These are phyloP conservation scores for Meiosimyza decipiens DNA, from an alignment of 2,888 invertebrate species.

Conservation along the genomic window DNA sequence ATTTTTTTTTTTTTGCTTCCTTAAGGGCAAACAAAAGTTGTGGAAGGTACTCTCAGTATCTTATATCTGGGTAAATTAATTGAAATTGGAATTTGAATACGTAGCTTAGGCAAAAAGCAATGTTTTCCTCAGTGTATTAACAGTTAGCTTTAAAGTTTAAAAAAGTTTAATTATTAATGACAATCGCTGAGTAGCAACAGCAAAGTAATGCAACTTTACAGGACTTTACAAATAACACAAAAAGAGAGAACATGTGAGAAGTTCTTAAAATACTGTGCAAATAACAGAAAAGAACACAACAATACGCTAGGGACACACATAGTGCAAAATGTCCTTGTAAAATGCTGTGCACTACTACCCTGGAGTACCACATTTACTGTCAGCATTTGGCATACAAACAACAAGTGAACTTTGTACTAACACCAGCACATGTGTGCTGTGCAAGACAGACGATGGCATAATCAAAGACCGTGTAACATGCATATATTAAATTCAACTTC, in stretches of 20 bases:
- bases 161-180: constrained; percentile 6
- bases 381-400: background rate
- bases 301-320: constrained; percentile 3
- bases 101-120: too few relatives aligned
- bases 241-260: background rate
- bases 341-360: background rate
- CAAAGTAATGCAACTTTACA: background rate
- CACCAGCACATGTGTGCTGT: too few relatives aligned
- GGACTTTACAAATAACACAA: too few relatives aligned
- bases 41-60: too few relatives aligned
- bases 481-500: constrained; percentile 12
- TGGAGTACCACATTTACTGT: background rate
- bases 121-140: too few relatives aligned
- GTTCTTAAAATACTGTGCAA: background rate
- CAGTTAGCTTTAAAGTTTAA: too few relatives aligned
- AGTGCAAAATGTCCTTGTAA: constrained; percentile 7
- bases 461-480: constrained; percentile 19
- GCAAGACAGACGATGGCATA: background rate
- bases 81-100: too few relatives aligned
- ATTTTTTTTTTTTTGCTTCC: too few relatives aligned
- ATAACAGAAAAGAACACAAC: background rate
- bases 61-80: too few relatives aligned
- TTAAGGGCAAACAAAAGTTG: too few relatives aligned
- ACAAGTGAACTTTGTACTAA: too few relatives aligned
- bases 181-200: constrained; percentile 3